Conservation (phyloP, 1,140 invertebrate species). For the Nomia melanderi region DNA sequence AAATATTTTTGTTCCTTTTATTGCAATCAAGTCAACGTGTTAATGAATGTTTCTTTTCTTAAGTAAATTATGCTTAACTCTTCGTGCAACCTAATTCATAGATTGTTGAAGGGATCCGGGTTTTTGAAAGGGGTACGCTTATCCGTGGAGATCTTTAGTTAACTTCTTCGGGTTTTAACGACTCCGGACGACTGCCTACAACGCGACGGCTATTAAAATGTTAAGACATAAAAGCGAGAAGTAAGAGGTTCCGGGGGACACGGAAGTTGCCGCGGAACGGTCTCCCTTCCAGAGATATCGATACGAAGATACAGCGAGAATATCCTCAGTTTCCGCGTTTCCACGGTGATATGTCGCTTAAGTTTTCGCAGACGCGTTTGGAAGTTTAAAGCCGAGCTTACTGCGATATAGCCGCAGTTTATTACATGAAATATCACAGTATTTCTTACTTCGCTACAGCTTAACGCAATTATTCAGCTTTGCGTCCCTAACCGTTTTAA, state of each 20-base stretch:
- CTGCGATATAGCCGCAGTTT: conserved; percentile 53
- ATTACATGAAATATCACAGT: conserved; percentile 59
- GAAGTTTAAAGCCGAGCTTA: conserved; percentile 60
- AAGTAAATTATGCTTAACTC: no score
- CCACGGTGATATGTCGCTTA: conserved; percentile 50
- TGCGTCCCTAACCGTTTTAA: conserved; percentile 56
- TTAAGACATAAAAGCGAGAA: background rate
- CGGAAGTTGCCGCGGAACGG: background rate
- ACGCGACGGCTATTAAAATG: no score
- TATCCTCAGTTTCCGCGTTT: conserved; percentile 31
- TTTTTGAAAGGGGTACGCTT: no score
- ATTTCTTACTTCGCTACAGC: conserved; percentile 49
- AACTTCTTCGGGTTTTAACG: no score
- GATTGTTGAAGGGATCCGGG: no score
- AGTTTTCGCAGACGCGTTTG: conserved; percentile 23
- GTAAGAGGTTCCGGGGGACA: background rate
- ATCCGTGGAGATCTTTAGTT: no score
- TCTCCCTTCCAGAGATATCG: background rate
- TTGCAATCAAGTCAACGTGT: no score
- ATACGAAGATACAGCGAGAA: conserved; percentile 20
- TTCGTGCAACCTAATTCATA: no score
- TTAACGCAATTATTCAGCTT: conserved; percentile 60
- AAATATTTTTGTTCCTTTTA: no score
- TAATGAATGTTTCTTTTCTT: no score
- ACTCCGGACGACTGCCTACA: no score